Conservation (phyloP, 2,113 vertebrate genomes). For the Larimichthys polyactis region DNA sequence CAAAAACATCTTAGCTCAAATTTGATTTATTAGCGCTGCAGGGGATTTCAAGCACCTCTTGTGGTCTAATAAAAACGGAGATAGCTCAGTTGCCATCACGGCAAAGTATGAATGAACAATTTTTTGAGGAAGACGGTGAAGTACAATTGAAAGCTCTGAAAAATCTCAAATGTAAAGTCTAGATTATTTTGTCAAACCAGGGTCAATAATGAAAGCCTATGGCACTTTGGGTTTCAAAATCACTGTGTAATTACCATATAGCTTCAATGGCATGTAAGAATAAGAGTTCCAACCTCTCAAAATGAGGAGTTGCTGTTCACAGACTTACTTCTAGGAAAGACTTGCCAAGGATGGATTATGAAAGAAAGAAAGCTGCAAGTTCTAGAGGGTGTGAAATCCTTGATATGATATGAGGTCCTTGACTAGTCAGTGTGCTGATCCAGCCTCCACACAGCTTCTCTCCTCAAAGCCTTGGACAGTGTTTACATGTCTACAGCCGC, state of each 20-base stretch:
- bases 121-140: neutral
- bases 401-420: neutral
- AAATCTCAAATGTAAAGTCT: neutral
- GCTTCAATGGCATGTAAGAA: neutral
- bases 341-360: neutral
- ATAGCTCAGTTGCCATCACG: neutral
- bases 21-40: neutral
- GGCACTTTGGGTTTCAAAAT: neutral
- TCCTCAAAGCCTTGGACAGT: conserved; percentile 19
- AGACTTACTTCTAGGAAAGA: neutral
- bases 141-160: neutral
- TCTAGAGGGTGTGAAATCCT: neutral
- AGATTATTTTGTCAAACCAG: neutral
- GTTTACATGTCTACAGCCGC: conserved; percentile 28
- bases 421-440: neutral
- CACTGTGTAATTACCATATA: neutral
- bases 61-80: neutral
- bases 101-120: neutral
- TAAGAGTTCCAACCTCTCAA: neutral
- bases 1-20: neutral
- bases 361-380: neutral
- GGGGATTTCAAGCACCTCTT: neutral
- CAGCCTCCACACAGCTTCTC: neutral
- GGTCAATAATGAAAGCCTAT: too few species aligned
- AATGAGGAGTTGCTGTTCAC: neutral